Percentiles rank a stretch among this genome's conserved stretches.
Evolutionary conservation across 37 sponge, comb jelly and placozoan genomes (phyloP).

Genomic region (Axinella damicornis): DNA sequence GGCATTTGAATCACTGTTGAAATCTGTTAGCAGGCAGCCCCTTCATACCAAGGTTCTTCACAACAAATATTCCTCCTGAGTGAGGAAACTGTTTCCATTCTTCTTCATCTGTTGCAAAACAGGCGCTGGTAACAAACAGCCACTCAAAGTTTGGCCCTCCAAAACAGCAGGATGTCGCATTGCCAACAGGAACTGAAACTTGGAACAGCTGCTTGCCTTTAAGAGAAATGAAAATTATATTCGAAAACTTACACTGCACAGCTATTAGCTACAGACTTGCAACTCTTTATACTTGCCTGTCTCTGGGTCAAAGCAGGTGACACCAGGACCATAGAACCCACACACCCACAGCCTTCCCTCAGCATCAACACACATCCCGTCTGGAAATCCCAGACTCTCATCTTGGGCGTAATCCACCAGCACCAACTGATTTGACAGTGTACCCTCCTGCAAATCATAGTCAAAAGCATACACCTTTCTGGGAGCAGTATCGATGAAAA

Average conservation of each 20-base stretch:
- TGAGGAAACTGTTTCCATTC: conserved; percentile 28
- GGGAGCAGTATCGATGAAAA: conserved; percentile 26
- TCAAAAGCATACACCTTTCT: conserved; percentile 41
- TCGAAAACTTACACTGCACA: too few species aligned
- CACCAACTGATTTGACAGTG: conserved; percentile 9
- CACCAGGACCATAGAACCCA: conserved; percentile 2
- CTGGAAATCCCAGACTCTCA: conserved; percentile 19
- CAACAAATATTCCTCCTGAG: conserved; percentile 59
- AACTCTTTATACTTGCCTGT: too few species aligned
- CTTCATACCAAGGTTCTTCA: too few species aligned
- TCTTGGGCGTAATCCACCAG: conserved; percentile 6
- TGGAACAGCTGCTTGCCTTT: too few species aligned
- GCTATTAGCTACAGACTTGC: too few species aligned
- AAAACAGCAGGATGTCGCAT: conserved; percentile 69
- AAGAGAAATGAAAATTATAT: too few species aligned
- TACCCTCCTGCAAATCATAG: conserved; percentile 12
- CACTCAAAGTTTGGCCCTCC: conserved; percentile 61
- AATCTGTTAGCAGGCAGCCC: too few species aligned
- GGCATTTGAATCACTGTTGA: too few species aligned
- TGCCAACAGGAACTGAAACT: conserved; percentile 14
- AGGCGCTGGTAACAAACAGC: conserved; percentile 63
- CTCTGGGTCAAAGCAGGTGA: conserved; percentile 56
- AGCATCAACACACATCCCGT: conserved; percentile 31
- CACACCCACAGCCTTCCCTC: conserved; percentile 42
- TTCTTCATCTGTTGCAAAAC: background rate